Conservation (phyloP, 2,888 invertebrate genomes). For the Laothoe populi region DNA sequence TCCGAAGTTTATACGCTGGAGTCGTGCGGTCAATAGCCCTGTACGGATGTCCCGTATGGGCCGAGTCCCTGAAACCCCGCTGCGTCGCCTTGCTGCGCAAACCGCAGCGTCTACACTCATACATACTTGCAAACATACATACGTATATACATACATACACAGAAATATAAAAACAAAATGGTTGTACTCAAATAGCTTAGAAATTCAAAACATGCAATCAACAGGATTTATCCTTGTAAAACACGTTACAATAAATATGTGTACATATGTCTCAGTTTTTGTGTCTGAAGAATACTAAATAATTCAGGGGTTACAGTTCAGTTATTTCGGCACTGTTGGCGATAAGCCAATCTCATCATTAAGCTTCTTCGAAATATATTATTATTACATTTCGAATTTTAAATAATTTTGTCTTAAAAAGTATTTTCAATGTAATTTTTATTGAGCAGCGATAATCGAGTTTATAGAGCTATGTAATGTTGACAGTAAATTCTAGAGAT, state of each 20-base stretch:
- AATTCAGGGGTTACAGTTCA: slow-evolving; percentile 12
- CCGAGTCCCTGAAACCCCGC: too few species aligned
- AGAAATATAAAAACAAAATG: too few species aligned
- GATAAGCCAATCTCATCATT: slow-evolving; percentile 9
- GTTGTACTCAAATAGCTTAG: not conserved
- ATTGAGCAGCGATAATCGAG: too few species aligned
- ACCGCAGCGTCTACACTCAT: too few species aligned
- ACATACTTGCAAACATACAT: too few species aligned
- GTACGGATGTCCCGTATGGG: too few species aligned
- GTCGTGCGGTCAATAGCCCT: too few species aligned
- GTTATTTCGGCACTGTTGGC: slow-evolving; percentile 14
- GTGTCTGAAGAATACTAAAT: slow-evolving; percentile 17
- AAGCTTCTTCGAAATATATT: slow-evolving; percentile 14
- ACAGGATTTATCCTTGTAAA: slow-evolving; percentile 2
- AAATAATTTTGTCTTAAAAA: not conserved
- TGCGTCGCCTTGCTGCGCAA: too few species aligned
- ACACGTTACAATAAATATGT: slow-evolving; percentile 13
- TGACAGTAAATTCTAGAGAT: too few species aligned
- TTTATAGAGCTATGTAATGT: too few species aligned
- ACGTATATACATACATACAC: too few species aligned
- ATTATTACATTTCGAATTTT: not conserved
- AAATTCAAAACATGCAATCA: not conserved
- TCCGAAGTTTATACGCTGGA: too few species aligned
- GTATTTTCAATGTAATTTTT: not conserved
- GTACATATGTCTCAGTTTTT: slow-evolving; percentile 15